A percentile compares a stretch with the other conserved stretches of the same genome.
Conservation (phyloP, 2,797 vertebrate genomes). For the Xenops minutus region DNA sequence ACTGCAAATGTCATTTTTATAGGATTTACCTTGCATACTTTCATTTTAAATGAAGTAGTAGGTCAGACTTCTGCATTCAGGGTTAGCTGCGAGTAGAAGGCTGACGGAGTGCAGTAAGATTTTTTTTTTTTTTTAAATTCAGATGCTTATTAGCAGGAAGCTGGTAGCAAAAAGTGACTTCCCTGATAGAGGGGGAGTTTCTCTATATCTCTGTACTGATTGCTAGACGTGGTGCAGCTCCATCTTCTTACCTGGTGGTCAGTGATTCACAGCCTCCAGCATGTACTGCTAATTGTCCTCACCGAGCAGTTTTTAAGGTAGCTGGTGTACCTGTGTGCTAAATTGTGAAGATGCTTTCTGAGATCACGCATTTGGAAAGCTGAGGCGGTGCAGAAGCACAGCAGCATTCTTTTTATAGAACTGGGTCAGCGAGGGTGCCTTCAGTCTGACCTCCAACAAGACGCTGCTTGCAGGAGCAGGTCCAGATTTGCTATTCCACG, state of each 20-base stretch:
- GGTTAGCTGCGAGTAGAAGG: background rate
- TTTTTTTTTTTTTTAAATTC: background rate
- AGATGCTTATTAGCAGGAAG: background rate
- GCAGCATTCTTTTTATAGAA: constrained; percentile 35
- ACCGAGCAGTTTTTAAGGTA: background rate
- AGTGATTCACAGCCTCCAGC: background rate
- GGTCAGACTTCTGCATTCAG: background rate
- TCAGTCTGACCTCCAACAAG: background rate
- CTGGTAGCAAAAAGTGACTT: background rate
- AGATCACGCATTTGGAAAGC: background rate
- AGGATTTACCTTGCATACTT: background rate
- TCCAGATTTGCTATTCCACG: background rate
- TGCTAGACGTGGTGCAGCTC: background rate
- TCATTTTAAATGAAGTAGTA: background rate
- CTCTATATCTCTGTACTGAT: background rate
- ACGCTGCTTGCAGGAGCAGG: background rate
- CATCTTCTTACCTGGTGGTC: background rate
- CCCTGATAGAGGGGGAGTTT: background rate
- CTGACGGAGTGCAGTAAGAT: background rate
- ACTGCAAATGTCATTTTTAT: background rate
- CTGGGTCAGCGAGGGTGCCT: background rate
- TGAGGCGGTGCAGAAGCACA: background rate
- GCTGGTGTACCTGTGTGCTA: background rate
- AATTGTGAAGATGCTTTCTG: background rate
- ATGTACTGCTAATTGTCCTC: background rate